These are phyloP conservation scores for Tryphoninae sp. DNA, from an alignment of 2,888 invertebrate genomes.

Conservation along the genomic window DNA sequence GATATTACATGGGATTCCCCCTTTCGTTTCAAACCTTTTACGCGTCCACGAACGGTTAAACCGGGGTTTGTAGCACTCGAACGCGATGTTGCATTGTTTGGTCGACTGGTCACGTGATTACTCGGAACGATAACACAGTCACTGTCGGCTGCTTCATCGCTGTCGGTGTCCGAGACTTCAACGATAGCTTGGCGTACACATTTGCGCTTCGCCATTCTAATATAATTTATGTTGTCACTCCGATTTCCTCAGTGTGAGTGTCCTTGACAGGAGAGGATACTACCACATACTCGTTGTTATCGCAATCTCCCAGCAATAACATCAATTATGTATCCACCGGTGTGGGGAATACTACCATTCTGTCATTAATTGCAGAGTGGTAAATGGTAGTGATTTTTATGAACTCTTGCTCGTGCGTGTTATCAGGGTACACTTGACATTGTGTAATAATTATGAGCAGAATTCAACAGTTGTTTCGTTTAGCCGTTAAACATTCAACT, in stretches of 20 bases:
- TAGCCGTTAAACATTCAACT: too few species aligned
- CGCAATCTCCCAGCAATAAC: not conserved
- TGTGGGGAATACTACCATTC: not conserved
- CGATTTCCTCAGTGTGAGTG: not conserved
- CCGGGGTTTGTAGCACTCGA: not conserved
- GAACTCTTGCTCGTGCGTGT: too few species aligned
- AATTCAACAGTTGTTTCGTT: too few species aligned
- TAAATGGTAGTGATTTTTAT: not conserved
- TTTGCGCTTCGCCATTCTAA: constrained; percentile 59
- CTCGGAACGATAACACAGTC: not conserved
- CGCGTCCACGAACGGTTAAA: not conserved
- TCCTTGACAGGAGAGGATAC: not conserved
- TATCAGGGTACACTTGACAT: too few species aligned
- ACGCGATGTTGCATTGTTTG: not conserved
- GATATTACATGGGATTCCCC: constrained; percentile 12
- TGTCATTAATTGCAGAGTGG: not conserved
- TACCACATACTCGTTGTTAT: not conserved
- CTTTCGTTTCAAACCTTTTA: not conserved
- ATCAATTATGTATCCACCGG: not conserved
- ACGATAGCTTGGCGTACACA: constrained; percentile 51
- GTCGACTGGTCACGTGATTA: constrained; percentile 7
- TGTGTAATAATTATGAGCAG: too few species aligned
- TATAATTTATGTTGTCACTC: not conserved
- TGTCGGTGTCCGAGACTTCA: constrained; percentile 65
- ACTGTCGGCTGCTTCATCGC: constrained; percentile 28